Base-by-base conservation (phyloP, 2,888 invertebrate genomes). In the Dimorphilus gyrociliatus region DNA sequence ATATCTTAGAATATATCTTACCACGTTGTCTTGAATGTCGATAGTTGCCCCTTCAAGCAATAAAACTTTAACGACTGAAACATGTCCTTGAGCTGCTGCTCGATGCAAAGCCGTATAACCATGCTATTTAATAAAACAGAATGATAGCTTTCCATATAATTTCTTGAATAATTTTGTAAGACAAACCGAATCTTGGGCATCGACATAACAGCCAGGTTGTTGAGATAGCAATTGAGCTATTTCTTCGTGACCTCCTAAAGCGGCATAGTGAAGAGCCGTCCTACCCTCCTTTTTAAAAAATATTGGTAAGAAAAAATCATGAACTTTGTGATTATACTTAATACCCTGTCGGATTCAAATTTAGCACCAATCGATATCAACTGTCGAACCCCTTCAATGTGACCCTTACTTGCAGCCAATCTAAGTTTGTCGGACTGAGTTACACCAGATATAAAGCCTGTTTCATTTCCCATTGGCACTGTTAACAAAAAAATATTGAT, bases 11-110 rank as follows among this genome's bases (percentile, higher is more conserved):
- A 28, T 10, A 28, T 10, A 28, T 65, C 71, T 67, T 51, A 75
- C 75, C 64, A 78, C 73, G 58, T 73, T 75, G 58, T 85, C 84
- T 45, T 76, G 73, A 36, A 70, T 70, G 58, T 80, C 73, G 45
- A 76, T 70, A 44, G 72, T 70, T 24, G 74, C 72, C 12, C 74
- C 72, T 50, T 73, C 69, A 40, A 75, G 72, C 41, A 76, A 64
- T 50, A 82, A 68, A 41, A 78, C 61, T 45, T 72, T 68, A 39
- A 78, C 73, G 45, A 78, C 73, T 46, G 77, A 75, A 49, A 74
- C 68, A 61, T 80, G 77, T 44, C 82, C 84, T 57, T 81, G 79
- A 47, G 79, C 76, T 44, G 81, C 75, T 41, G 81, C 80, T 51
- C 76, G 70, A 57, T 81, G 80, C 45, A 78, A 53, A 50, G 80